Base-by-base conservation (phyloP, 1,140 invertebrate genomes). In the Trachymyrmex septentrionalis region DNA sequence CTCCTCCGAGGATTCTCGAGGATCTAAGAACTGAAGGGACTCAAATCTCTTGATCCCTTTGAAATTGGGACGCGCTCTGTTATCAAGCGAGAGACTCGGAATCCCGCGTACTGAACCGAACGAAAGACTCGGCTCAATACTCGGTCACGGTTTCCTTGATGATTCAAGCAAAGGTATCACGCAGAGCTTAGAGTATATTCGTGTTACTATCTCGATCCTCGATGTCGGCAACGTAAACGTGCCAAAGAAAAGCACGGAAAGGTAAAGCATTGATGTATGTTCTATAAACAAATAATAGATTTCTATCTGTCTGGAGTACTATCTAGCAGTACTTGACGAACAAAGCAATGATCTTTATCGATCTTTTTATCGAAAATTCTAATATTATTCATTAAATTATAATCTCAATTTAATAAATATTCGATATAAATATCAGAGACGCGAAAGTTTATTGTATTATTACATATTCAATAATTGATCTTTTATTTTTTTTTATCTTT, bases 51-150 rank as follows among this genome's bases (percentile, higher is more conserved):
- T 84, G 80, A 87, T 87, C 86, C 80, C 80, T 85, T 67, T 75
- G 86, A 87, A 87, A 87, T 87, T 87, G 86, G 86, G 80, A 85
- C 80, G 57, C 86, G 80, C 67, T 84, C 86, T 72, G 80, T 84
- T 86, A 86, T 86, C 85, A 86, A 86, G 76, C 85, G 77, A 38
- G 30, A 81, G 27, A 82, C 64, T 86, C 77, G 19, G 19, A 24
- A 67, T 86, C 44, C 24, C 38, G 64, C 77, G 72, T 82, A 69
- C 53, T 77, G 53, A 69, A 81, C 61, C 75, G 55, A 80, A 78
- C 75, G 64, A 80, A 78, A 86, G 85, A 59, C 85, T 82, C 38
- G 44, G 66, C 76, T 81, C 80, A 75, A 84, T 84, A 84, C 80
- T 84, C 85, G 85, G 76, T 86, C 64, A 81, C 63, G 75, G 85